Evolutionary conservation across 2,113 vertebrate genomes (phyloP).

Genomic region (Pyrgilauda ruficollis): DNA sequence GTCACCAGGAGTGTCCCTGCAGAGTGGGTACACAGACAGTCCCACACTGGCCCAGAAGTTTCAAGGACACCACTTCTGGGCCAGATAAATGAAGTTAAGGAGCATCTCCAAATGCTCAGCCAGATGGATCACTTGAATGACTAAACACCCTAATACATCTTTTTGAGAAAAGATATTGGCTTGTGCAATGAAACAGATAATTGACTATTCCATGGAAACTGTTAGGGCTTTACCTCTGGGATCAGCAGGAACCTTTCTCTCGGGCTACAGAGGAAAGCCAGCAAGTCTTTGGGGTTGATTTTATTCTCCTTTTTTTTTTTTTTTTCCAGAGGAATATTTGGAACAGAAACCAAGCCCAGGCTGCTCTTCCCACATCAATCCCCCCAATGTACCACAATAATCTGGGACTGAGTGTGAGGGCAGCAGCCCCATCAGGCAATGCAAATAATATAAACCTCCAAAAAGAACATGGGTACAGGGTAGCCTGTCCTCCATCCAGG

Average conservation of each 20-base stretch:
- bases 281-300: neutral
- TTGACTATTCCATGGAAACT: constrained; percentile 62
- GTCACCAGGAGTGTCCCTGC: neutral
- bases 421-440: neutral
- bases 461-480: neutral
- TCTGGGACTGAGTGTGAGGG: neutral
- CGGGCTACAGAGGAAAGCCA: neutral
- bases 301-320: neutral
- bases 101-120: constrained; percentile 58
- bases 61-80: constrained; percentile 61
- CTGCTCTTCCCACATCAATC: neutral
- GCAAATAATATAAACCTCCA: neutral
- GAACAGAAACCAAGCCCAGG: neutral
- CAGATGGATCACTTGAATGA: constrained; percentile 74
- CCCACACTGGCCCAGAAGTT: neutral
- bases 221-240: constrained; percentile 54
- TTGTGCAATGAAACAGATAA: constrained; percentile 76
- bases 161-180: constrained; percentile 66
- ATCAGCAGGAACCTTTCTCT: constrained; percentile 10
- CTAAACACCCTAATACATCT: constrained; percentile 73
- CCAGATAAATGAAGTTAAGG: constrained; percentile 71
- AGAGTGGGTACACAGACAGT: neutral
- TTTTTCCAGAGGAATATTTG: neutral
- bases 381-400: fast-evolving
- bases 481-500: neutral